Evolutionary conservation across 2,797 vertebrate species (phyloP), one percentile per base, ranked within the genome.

Genomic region (Alauda arvensis): DNA sequence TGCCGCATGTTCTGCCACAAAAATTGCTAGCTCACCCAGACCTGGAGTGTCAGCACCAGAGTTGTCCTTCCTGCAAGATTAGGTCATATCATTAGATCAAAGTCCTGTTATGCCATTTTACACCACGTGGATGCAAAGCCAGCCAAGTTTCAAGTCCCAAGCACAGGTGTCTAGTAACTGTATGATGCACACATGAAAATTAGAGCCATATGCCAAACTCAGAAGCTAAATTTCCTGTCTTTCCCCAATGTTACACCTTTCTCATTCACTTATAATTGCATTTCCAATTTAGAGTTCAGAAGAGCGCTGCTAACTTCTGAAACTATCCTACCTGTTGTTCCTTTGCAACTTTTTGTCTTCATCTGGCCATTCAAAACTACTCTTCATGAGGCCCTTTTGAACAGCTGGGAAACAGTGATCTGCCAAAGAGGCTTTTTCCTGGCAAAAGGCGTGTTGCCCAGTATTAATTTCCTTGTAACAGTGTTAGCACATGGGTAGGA

Each of bases 61-160:
- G 70, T 2, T 90, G 68, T 84, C 33, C 65, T 93, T 95, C 92
- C 93, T 93, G 92, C 49, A 82, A 77, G 78, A 93, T 93, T 70
- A 95, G 81, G 83, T 95, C 75, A 86, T 68, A 67, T 68, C 55
- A 45, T 79, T 74, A 89, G 89, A 94, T 92, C 91, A 93, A 93
- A 95, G 94, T 43, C 42, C 75, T 82, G 8, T 45, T 77, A 10
- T 51, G 65, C 49, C 63, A 31, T 88, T 94, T 84, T 77, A 31
- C 8, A 82, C 33, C 75, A 86, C 1, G 3, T 65, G 89, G 28
- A 13, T 86, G 52, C 37, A 84, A 57, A 17, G 16, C 23, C 43
- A 57, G 93, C 91, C 94, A 94, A 89, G 71, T 91, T 94, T 65
- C 71, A 65, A 85, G 42, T 65, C 63, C 61, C 31, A 18, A 31